Base-by-base conservation (phyloP, 1,140 invertebrate species). In the Platorchestia sp. region DNA sequence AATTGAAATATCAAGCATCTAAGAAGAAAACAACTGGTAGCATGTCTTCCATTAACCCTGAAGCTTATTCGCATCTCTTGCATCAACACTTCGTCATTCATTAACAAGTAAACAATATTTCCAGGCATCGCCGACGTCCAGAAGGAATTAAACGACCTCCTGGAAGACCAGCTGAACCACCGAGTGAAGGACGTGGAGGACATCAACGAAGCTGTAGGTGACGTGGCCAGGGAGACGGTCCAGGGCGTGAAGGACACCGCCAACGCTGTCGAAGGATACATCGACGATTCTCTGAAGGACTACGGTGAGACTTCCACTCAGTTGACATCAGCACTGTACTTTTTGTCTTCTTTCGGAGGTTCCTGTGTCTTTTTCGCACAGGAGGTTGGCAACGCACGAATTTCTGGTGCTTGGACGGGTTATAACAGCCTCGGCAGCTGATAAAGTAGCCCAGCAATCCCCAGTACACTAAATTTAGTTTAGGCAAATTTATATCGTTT, bases 241-340 rank as follows among this genome's bases (percentile, higher is more conserved):
- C 44, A 93, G 91, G 91, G 91, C 44, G 45, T 93, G 1, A 93
- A 47, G 91, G 91, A 93, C n/a, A 93, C 91, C 6, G 91, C 91
- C 91, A 93, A 93, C 91, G 91, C 91, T 44, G 91, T 93, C 43
- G 91, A 93, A 45, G 91, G 91, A 93, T 93, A 93, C 91, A 45
- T 93, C 36, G 91, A 93, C 45, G 91, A 93, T 40, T 93, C 91
- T 14, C 36, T 93, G 91, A 93, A 93, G 91, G 91, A 93, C 40
- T 40, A 42, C 45, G 91, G 91, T 93, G 43, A 93, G 91, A 7
- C 59, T 36, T 75, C 36, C 59, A 75, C 27, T 75, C 36, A 75
- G 59, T 22, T 22, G 36, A 75, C 36, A 10, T 36, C 14, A 75
- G 27, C 59, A 36, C 59, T 75, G 36, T 75, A 75, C 14, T 75